Percentiles rank a stretch among this genome's conserved stretches.
Evolutionary conservation across 2,797 vertebrate species (phyloP).

Genomic region (Melanotaenia boesemani): DNA sequence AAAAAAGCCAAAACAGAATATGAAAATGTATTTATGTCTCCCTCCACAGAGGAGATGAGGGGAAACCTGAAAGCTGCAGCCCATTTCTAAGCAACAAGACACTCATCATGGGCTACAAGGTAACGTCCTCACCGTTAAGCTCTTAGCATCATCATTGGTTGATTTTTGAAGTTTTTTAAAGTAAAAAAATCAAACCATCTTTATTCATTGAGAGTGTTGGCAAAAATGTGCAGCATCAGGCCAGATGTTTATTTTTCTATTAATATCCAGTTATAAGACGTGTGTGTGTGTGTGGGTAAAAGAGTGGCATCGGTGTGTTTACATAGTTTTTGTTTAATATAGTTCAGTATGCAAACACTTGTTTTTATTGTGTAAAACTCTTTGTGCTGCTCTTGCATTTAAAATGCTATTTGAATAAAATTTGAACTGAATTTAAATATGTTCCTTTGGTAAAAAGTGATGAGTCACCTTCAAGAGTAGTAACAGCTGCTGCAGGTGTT

Average conservation of each 20-base stretch:
- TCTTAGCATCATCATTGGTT: not conserved
- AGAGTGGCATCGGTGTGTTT: too few species aligned
- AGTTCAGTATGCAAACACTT: too few species aligned
- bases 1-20: not conserved
- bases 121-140: constrained; percentile 27
- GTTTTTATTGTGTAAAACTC: too few species aligned
- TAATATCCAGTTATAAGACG: not conserved
- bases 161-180: too few species aligned
- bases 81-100: constrained; percentile 59
- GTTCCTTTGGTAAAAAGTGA: too few species aligned
- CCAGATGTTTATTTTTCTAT: too few species aligned
- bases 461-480: constrained; percentile 14
- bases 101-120: constrained; percentile 74
- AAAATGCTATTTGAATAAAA: too few species aligned
- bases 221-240: too few species aligned
- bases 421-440: not conserved
- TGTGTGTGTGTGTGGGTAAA: too few species aligned
- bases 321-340: too few species aligned
- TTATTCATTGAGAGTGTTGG: not conserved
- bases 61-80: constrained; percentile 33
- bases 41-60: constrained; percentile 56
- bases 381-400: too few species aligned
- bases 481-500: constrained; percentile 11
- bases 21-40: constrained; percentile 1
- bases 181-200: not conserved